These are phyloP conservation scores for Vombatus ursinus DNA, from an alignment of 2,113 vertebrate genomes.

Conservation along the genomic window DNA sequence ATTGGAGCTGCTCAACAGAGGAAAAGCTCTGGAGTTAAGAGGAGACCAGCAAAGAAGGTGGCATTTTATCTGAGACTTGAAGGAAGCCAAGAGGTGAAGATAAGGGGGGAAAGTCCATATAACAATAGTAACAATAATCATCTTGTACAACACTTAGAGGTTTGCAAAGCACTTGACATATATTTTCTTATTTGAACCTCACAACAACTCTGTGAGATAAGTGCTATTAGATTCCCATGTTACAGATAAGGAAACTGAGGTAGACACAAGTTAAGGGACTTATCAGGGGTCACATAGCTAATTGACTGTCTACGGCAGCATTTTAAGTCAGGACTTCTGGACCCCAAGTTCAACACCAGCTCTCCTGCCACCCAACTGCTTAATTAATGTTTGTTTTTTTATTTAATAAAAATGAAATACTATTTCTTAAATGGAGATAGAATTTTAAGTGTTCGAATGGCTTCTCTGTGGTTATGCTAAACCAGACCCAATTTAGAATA, in stretches of 20 bases:
- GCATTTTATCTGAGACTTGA: not conserved
- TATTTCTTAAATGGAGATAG: not conserved
- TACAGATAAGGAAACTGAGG: not conserved
- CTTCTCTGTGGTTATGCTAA: not conserved
- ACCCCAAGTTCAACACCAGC: not conserved
- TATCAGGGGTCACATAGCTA: not conserved
- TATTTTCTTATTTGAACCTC: not conserved
- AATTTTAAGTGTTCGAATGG: not conserved
- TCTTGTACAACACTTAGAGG: not conserved
- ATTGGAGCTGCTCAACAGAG: not conserved
- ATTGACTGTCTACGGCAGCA: not conserved
- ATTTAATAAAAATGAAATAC: not conserved
- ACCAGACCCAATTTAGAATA: not conserved
- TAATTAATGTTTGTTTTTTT: not conserved
- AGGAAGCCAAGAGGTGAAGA: not conserved
- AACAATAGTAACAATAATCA: not conserved
- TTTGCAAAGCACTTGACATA: not conserved
- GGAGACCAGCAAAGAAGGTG: not conserved
- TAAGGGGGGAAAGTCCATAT: rapidly evolving
- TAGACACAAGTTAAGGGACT: not conserved
- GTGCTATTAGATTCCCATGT: not conserved
- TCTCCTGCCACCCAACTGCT: not conserved
- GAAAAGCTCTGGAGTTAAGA: not conserved
- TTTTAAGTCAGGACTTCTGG: not conserved
- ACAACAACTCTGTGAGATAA: not conserved